Percentiles rank a stretch among this genome's conserved stretches.
Conservation (phyloP, 2,113 vertebrate genomes). For the Ranitomeya variabilis region DNA sequence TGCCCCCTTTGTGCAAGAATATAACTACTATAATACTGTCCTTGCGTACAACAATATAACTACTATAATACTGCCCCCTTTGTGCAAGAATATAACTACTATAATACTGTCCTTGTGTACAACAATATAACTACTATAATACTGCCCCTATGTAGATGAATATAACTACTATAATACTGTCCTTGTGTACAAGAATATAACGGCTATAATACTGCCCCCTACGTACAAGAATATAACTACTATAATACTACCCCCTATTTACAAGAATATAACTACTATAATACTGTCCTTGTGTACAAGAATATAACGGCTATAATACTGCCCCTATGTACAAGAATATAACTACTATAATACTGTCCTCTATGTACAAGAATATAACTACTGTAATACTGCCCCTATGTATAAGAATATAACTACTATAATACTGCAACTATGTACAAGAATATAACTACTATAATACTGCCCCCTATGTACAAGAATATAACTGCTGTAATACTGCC, state of each 20-base stretch:
- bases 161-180: no score
- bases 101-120: no score
- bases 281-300: not conserved
- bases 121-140: no score
- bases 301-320: not conserved
- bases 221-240: constrained; percentile 5
- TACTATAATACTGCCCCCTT: not conserved
- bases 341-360: not conserved
- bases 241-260: constrained; percentile 4
- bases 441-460: not conserved
- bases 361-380: not conserved
- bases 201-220: not conserved
- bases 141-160: no score
- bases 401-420: constrained; percentile 9
- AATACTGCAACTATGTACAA: not conserved
- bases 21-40: not conserved
- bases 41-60: not conserved
- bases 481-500: not conserved
- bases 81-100: no score
- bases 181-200: not conserved
- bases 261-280: constrained; percentile 17
- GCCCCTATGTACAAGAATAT: not conserved
- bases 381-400: not conserved
- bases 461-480: not conserved
- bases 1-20: not conserved